phyloP scores from a whole-genome alignment of 1,140 invertebrate species.

The Lepidurus couesii region DNA sequence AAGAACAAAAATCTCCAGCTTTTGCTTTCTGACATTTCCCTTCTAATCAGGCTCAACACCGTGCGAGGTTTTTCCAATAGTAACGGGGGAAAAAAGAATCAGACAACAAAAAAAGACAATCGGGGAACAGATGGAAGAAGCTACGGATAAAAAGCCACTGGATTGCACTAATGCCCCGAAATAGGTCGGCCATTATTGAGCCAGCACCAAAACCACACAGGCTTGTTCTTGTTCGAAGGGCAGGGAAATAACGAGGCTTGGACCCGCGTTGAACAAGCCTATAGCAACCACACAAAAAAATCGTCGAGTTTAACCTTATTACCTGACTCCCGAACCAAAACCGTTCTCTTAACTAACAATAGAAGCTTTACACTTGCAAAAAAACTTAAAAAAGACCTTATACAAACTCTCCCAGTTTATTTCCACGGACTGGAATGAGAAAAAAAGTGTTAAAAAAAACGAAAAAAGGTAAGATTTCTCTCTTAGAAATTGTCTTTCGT shows the following conservation, averaged over 20 bases:
- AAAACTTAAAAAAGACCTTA: no score
- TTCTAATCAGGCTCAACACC: neutral
- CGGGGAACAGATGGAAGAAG: slow-evolving; percentile 5
- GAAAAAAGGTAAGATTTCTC: no score
- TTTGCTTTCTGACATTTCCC: neutral
- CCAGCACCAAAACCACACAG: neutral
- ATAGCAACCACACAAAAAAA: neutral
- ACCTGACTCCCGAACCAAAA: neutral
- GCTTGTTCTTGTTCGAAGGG: no score
- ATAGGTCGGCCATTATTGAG: slow-evolving; percentile 11
- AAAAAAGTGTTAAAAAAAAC: no score
- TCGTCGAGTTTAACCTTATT: neutral
- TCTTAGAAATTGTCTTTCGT: no score
- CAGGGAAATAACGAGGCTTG: neutral
- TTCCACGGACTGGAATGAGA: no score
- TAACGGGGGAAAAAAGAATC: neutral
- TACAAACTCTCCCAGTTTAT: no score
- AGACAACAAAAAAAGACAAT: neutral
- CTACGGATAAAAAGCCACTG: neutral
- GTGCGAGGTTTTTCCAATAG: neutral
- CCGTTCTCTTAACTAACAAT: neutral
- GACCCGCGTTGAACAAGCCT: neutral
- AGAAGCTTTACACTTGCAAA: no score
- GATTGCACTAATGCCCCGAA: neutral
- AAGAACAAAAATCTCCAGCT: no score